Evolutionary conservation across 2,797 vertebrate species (phyloP).

Genomic region (Takifugu rubripes): DNA sequence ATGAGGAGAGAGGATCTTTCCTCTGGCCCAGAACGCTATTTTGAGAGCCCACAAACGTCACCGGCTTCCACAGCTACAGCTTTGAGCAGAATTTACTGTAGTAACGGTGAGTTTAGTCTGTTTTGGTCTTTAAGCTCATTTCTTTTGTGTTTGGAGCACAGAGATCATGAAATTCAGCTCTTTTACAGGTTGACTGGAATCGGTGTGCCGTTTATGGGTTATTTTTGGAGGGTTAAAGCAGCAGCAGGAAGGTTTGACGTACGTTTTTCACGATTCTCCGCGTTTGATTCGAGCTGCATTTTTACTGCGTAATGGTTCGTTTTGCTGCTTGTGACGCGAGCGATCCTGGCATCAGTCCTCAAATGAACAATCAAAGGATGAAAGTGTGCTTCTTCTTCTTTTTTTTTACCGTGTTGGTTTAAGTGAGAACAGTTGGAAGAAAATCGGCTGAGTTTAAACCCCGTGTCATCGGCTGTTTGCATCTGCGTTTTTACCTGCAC

Average conservation of each 20-base stretch:
- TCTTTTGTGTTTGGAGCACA: too few relatives aligned
- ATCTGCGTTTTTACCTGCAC: constrained; percentile 25
- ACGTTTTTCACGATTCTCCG: too few relatives aligned
- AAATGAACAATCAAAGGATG: constrained; percentile 14
- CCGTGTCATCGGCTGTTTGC: constrained; percentile 20
- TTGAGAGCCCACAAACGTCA: constrained; percentile 45
- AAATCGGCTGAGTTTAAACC: not conserved
- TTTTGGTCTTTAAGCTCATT: too few relatives aligned
- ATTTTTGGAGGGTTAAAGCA: too few relatives aligned
- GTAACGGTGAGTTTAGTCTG: too few relatives aligned
- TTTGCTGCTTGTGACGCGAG: constrained; percentile 18
- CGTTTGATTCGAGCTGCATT: too few relatives aligned
- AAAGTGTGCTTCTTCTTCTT: not conserved
- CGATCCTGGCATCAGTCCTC: not conserved
- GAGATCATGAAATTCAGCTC: too few relatives aligned
- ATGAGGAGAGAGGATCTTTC: constrained; percentile 18
- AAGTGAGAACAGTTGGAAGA: constrained; percentile 2
- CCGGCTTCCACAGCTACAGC: constrained; percentile 22
- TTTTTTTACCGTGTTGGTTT: not conserved
- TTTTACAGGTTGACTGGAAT: too few relatives aligned
- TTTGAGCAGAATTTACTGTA: constrained; percentile 12
- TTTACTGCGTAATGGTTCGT: not conserved
- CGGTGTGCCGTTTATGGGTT: too few relatives aligned
- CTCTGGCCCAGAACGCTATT: constrained; percentile 6
- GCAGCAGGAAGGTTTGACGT: too few relatives aligned